Base-by-base conservation (phyloP, 1,140 invertebrate species). In the Mamestra configurata region DNA sequence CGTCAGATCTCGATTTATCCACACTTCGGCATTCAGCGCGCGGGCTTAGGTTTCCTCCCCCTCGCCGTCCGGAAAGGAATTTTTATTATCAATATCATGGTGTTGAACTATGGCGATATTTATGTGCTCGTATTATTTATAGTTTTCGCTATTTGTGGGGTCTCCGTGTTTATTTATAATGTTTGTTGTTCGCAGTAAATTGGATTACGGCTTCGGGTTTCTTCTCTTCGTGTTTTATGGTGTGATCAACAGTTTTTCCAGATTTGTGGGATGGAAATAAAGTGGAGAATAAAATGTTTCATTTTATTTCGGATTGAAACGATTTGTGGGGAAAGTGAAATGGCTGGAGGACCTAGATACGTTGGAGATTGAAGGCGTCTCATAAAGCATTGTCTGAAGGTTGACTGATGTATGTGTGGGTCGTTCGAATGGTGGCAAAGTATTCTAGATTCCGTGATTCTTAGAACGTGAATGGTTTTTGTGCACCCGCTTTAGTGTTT, bases 51-150 rank as follows among this genome's bases (percentile, higher is more conserved):
- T 61, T 76, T n/a, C n/a, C n/a, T n/a, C 53, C 55, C 73, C 73
- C 57, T 40, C 70, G 20, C 43, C 49, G 55, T 31, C 57, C 40
- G 73, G 73, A 61, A 76, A 70, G 76, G 84, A 84, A 84, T 84
- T 86, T 86, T 84, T 86, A 86, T 86, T 86, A 80, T 84, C 84
- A 82, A 86, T 86, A 86, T 82, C 76, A 82, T 79, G 79, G 73
- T 61, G 73, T 76, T 76, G 73, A 76, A 76, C 55, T 76, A 76
- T 46, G 68, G 59, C 75, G 24, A 71, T 81, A 76, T 83, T 80
- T 82, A 82, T 85, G 73, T 82, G 79, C 66, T 77, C 78, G 57
- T 86, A 75, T 80, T 86, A 82, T 84, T 85, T 85, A 85, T 85
- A 70, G 76, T 70, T 78, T 78, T 68, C 51, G 49, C 64, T 78